Conservation (phyloP, 2,113 vertebrate species). For the Muscicapa adusta region DNA sequence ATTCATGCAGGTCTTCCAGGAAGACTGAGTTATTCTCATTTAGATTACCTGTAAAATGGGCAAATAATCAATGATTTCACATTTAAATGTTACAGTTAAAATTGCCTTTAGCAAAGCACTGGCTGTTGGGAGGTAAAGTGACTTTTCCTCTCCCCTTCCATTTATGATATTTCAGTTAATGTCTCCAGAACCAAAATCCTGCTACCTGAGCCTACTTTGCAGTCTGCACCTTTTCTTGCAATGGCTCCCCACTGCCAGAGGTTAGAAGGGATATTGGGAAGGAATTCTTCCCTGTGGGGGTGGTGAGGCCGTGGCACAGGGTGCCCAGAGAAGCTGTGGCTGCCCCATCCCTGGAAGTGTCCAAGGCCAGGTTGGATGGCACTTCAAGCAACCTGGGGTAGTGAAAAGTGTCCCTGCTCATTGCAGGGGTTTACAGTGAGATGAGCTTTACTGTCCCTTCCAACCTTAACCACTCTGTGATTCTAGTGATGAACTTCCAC, state of each 20-base stretch:
- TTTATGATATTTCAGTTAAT: background rate
- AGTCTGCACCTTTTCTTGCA: background rate
- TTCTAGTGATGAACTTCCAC: background rate
- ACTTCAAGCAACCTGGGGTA: rapidly evolving
- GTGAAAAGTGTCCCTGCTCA: background rate
- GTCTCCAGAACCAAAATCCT: background rate
- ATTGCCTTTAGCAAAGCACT: background rate
- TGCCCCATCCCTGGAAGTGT: background rate
- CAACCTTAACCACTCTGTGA: background rate
- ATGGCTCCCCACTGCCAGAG: background rate
- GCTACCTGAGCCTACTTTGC: background rate
- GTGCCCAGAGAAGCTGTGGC: background rate
- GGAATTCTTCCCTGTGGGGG: background rate
- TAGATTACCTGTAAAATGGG: background rate
- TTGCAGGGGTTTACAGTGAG: background rate
- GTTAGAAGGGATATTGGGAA: background rate
- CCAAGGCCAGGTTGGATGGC: rapidly evolving
- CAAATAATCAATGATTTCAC: background rate
- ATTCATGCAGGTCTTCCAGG: background rate
- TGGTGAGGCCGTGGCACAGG: background rate
- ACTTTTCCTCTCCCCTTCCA: background rate
- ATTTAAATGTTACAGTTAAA: background rate
- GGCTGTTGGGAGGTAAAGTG: background rate
- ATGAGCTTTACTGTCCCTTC: background rate
- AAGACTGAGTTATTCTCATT: background rate